Conservation (phyloP, 2,888 invertebrate genomes). For the Pecten maximus region DNA sequence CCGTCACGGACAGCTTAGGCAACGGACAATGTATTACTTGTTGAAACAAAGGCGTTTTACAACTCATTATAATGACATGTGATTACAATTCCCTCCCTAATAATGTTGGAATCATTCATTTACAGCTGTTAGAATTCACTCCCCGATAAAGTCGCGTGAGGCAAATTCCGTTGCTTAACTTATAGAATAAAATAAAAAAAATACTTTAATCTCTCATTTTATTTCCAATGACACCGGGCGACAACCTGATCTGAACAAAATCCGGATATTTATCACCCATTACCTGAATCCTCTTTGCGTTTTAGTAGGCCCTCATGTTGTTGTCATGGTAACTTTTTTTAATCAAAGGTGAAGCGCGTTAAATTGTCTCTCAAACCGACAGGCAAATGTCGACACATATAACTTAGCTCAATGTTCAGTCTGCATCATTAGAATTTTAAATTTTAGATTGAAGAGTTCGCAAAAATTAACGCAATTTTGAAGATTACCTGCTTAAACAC, state of each 20-base stretch:
- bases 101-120: background rate
- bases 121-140: background rate
- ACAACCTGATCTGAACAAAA: too few species aligned
- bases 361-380: background rate
- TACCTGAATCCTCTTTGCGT: background rate
- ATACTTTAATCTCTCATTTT: too few species aligned
- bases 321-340: background rate
- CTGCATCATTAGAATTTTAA: too few species aligned
- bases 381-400: background rate
- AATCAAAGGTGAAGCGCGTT: background rate
- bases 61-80: background rate
- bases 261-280: conserved; percentile 2
- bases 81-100: background rate
- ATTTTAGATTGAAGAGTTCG: too few species aligned
- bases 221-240: too few species aligned
- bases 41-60: background rate
- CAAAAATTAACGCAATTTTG: too few species aligned
- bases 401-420: too few species aligned
- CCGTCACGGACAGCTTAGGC: background rate
- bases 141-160: background rate
- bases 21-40: background rate
- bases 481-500: too few species aligned
- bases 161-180: too few species aligned
- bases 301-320: background rate
- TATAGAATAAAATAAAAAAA: too few species aligned